A percentile compares a stretch with the other conserved stretches of the same genome.
Evolutionary conservation across 1,140 invertebrate genomes (phyloP).

Genomic region (Penaeus chinensis): DNA sequence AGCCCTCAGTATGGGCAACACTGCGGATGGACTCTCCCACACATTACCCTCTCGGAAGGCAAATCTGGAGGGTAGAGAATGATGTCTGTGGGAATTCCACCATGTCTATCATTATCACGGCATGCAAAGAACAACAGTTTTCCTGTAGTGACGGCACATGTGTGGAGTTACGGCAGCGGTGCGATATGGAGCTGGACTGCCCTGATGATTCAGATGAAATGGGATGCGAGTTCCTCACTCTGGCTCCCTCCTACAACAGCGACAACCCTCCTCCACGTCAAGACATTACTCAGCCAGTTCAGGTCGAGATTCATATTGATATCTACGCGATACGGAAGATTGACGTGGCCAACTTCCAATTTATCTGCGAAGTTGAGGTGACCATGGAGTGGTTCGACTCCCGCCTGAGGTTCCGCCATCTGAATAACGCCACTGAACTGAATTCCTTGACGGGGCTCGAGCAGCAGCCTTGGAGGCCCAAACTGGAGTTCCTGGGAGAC

Average conservation of each 20-base stretch:
- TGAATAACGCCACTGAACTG: neutral
- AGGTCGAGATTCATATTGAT: neutral
- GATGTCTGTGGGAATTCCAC: neutral
- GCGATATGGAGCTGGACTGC: conserved; percentile 86
- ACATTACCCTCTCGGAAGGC: neutral
- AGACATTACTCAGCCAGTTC: neutral
- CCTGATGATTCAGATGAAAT: conserved; percentile 83
- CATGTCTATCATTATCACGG: neutral
- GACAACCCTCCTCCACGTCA: neutral
- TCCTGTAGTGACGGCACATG: conserved; percentile 70
- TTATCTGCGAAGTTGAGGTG: neutral
- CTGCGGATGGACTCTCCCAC: neutral
- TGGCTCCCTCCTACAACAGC: neutral
- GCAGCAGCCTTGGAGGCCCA: neutral
- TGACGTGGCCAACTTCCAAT: neutral
- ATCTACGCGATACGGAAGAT: conserved; percentile 2
- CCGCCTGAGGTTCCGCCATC: neutral
- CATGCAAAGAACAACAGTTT: conserved; percentile 10
- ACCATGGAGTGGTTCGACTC: neutral
- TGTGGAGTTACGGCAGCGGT: conserved; percentile 84
- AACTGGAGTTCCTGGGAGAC: conserved; percentile 5
- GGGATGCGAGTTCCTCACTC: conserved; percentile 70
- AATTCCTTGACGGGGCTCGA: neutral
- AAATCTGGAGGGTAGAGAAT: neutral
- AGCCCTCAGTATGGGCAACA: neutral